phyloP scores from a whole-genome alignment of 2,888 invertebrate species.

The Hydrotaea diabolus region DNA sequence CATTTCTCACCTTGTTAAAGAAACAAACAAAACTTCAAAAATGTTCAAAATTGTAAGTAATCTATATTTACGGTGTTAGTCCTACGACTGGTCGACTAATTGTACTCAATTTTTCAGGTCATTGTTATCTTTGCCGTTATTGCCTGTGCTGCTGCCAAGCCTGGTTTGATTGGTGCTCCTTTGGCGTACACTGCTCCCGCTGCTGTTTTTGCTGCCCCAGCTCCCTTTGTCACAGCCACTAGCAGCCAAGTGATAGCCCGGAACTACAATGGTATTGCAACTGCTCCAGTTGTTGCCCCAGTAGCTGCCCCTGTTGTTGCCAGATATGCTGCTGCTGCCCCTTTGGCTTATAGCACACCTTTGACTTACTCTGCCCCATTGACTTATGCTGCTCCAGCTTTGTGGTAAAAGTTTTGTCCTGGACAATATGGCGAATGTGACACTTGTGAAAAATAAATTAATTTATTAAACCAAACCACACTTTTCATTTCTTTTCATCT shows the following conservation, averaged over 20 bases:
- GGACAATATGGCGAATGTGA: neutral
- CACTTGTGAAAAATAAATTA: neutral
- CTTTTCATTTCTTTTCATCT: no score
- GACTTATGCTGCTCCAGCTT: slow-evolving; percentile 36
- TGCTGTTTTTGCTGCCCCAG: slow-evolving; percentile 68
- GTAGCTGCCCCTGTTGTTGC: no score
- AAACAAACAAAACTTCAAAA: slow-evolving; percentile 18
- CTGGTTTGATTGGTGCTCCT: slow-evolving; percentile 68
- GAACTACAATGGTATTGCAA: slow-evolving; percentile 65
- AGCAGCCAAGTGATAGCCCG: slow-evolving; percentile 66
- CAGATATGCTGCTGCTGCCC: slow-evolving; percentile 53
- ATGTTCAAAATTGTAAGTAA: slow-evolving; percentile 62
- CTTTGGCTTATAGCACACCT: slow-evolving; percentile 22
- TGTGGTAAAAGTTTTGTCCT: neutral
- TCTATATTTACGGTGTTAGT: no score
- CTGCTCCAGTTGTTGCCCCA: slow-evolving; percentile 69
- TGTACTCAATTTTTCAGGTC: neutral
- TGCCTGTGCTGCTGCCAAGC: slow-evolving; percentile 68
- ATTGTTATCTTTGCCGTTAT: slow-evolving; percentile 33
- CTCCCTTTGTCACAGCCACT: slow-evolving; percentile 70
- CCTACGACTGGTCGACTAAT: slow-evolving; percentile 7
- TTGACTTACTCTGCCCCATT: slow-evolving; percentile 18
- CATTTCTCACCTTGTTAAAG: neutral
- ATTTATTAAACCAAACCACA: no score
- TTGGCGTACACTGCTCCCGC: slow-evolving; percentile 69